Evolutionary conservation across 2,797 vertebrate species (phyloP).

Genomic region (Notamacropus eugenii): DNA sequence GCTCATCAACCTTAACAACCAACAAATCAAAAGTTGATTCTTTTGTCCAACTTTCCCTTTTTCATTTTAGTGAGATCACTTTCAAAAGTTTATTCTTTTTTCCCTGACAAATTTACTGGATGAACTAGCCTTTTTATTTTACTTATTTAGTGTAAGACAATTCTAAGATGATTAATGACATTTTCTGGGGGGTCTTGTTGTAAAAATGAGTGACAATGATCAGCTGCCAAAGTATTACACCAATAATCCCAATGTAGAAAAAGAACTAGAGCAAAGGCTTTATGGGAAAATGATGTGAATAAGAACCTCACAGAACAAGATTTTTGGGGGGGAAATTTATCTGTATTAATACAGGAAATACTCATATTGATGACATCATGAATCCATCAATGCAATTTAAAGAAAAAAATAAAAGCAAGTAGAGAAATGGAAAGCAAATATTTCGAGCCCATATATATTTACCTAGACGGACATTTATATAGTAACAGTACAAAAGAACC

Average conservation of each 20-base stretch:
- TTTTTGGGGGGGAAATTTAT: neutral
- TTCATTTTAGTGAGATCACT: neutral
- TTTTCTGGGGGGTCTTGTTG: neutral
- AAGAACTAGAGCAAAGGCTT: neutral
- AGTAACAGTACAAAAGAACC: neutral
- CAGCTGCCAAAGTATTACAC: neutral
- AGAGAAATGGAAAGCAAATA: neutral
- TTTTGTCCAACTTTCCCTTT: neutral
- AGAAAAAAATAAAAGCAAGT: neutral
- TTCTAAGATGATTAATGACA: neutral
- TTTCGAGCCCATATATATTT: neutral
- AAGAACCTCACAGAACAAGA: neutral
- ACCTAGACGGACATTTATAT: neutral
- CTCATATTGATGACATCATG: neutral
- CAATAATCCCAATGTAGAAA: neutral
- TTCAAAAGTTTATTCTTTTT: slow-evolving; percentile 6
- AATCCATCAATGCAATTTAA: neutral
- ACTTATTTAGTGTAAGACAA: neutral
- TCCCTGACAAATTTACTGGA: neutral
- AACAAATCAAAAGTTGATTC: neutral
- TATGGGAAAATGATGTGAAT: neutral
- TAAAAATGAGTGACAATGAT: neutral
- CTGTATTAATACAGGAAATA: neutral
- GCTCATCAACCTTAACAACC: neutral
- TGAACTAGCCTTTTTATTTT: neutral